Conservation (phyloP, 2,888 invertebrate genomes). For the Eupithecia centaureata region DNA sequence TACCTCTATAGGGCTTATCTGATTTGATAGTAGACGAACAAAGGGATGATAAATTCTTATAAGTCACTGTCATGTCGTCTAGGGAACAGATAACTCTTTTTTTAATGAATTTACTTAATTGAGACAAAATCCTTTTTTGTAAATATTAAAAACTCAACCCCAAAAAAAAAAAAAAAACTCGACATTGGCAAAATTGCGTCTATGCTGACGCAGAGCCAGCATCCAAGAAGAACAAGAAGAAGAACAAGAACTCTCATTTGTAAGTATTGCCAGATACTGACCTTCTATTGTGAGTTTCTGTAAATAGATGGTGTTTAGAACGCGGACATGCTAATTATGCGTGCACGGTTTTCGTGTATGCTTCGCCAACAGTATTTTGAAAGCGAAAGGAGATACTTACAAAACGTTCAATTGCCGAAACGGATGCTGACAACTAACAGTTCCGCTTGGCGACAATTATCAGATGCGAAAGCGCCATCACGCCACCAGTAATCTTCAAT, state of each 20-base stretch:
- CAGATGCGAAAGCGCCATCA: slow-evolving; percentile 50
- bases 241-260: slow-evolving; percentile 67
- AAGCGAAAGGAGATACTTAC: slow-evolving; percentile 71
- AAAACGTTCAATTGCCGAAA: slow-evolving; percentile 55
- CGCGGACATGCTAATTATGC: slow-evolving; percentile 74
- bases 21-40: slow-evolving; percentile 13
- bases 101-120: too few relatives aligned
- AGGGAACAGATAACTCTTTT: slow-evolving; percentile 50
- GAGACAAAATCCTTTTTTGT: too few relatives aligned
- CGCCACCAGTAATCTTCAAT: slow-evolving; percentile 35
- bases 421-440: slow-evolving; percentile 49
- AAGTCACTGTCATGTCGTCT: slow-evolving; percentile 21
- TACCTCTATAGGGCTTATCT: slow-evolving; percentile 11
- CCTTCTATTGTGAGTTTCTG: slow-evolving; percentile 78
- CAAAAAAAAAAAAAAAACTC: too few relatives aligned
- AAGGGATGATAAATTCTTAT: slow-evolving; percentile 18
- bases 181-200: too few relatives aligned
- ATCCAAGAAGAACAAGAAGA: too few relatives aligned
- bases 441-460: slow-evolving; percentile 59
- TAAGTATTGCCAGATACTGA: slow-evolving; percentile 65
- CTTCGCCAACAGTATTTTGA: slow-evolving; percentile 61
- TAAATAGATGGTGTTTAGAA: slow-evolving; percentile 74
- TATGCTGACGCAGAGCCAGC: too few relatives aligned
- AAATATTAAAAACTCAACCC: too few relatives aligned
- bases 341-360: slow-evolving; percentile 67